phyloP scores from a whole-genome alignment of 2,113 vertebrate species.

The Puffinus mauretanicus region DNA sequence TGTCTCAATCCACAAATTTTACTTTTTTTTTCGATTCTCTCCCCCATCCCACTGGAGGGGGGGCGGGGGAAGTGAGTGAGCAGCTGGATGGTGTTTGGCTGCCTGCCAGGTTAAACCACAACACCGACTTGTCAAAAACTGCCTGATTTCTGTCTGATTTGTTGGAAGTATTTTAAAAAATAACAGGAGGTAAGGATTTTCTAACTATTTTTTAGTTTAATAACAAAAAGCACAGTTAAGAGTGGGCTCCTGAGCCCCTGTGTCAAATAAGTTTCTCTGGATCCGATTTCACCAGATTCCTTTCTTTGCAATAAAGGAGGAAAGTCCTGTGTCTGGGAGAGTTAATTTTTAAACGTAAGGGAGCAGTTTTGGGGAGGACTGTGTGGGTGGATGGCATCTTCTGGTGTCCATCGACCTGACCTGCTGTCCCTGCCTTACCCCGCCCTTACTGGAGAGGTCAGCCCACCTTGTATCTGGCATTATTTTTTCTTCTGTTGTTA shows the following conservation, averaged over 20 bases:
- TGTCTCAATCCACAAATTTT: too few species aligned
- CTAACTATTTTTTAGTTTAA: neutral
- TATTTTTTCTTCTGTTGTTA: neutral
- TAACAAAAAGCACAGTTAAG: neutral
- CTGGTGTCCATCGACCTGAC: rapidly evolving
- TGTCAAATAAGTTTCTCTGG: neutral
- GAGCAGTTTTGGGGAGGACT: neutral
- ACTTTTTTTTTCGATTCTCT: too few species aligned
- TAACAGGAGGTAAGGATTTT: neutral
- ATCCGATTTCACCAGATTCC: neutral
- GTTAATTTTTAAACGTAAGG: too few species aligned
- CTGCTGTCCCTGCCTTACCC: rapidly evolving
- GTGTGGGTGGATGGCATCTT: neutral
- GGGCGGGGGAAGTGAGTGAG: too few species aligned
- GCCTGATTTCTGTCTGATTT: neutral
- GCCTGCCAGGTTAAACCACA: too few species aligned
- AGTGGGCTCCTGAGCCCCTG: neutral
- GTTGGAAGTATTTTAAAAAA: neutral
- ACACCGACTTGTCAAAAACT: neutral
- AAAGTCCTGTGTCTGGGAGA: neutral
- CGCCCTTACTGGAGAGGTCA: too few species aligned
- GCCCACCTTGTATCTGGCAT: rapidly evolving
- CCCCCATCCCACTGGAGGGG: too few species aligned
- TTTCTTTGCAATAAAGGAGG: too few species aligned
- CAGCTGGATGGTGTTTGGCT: too few species aligned